phyloP scores from a whole-genome alignment of 2,797 vertebrate species.

The Pitangus sulphuratus region DNA sequence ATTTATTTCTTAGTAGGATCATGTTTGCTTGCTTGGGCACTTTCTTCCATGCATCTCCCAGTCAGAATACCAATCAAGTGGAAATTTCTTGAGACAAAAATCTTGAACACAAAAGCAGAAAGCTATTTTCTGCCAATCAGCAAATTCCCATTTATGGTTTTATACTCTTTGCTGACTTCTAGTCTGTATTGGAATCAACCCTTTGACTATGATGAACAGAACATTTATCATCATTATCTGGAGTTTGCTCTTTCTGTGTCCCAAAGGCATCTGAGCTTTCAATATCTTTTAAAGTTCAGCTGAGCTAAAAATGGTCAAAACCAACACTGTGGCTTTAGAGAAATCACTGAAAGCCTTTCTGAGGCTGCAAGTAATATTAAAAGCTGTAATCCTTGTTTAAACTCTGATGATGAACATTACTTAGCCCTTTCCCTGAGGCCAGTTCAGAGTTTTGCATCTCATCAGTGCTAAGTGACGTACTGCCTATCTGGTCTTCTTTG shows the following conservation, averaged over 20 bases:
- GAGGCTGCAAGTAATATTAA: neutral
- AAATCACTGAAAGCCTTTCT: neutral
- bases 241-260: neutral
- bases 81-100: neutral
- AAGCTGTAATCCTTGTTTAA: constrained; percentile 29
- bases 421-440: neutral
- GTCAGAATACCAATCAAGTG: neutral
- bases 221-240: neutral
- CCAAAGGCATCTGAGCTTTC: neutral
- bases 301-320: constrained; percentile 26
- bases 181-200: neutral
- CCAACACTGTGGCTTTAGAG: neutral
- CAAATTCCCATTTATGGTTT: neutral
- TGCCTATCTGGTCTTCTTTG: neutral
- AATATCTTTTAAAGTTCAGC: constrained; percentile 36
- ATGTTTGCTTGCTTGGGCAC: neutral
- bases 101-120: neutral
- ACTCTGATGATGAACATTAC: neutral
- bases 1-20: neutral
- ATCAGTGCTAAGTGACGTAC: neutral
- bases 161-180: neutral
- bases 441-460: constrained; percentile 3
- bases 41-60: neutral
- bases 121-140: neutral
- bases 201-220: neutral